A percentile compares a stretch with the other conserved stretches of the same genome.
phyloP scores from a whole-genome alignment of 2,113 vertebrate species.

The Heteronetta atricapilla region DNA sequence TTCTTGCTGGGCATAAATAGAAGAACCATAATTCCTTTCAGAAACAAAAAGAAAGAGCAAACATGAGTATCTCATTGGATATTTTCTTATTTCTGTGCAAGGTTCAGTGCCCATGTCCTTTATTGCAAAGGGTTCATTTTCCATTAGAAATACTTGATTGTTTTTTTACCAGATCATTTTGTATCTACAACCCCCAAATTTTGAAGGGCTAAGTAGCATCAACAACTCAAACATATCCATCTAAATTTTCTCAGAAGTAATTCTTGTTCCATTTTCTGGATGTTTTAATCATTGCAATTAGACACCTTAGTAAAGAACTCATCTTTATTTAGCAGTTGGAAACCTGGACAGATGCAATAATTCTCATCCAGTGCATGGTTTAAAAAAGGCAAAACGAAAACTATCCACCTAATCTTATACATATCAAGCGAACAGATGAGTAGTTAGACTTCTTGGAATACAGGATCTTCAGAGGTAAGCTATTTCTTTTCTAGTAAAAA shows the following conservation, averaged over 20 bases:
- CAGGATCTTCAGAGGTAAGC: background rate
- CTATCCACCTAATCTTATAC: background rate
- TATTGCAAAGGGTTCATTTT: background rate
- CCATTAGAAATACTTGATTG: background rate
- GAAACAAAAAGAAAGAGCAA: slow-evolving; percentile 2
- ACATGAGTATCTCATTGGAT: background rate
- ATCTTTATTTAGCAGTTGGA: background rate
- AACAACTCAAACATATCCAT: background rate
- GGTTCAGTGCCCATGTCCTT: background rate
- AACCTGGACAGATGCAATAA: background rate
- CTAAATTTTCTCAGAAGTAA: background rate
- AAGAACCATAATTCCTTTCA: slow-evolving; percentile 87
- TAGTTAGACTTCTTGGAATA: background rate
- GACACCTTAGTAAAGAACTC: background rate
- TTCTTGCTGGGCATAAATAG: slow-evolving; percentile 84
- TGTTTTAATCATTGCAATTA: background rate
- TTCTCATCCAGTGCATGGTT: background rate
- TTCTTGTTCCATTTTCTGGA: background rate
- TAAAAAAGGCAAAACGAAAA: background rate
- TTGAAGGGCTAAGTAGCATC: background rate
- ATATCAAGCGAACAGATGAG: background rate
- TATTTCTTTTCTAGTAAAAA: background rate
- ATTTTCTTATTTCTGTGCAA: background rate
- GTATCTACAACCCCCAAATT: background rate
- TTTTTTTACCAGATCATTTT: background rate